Percentiles rank a stretch among this genome's conserved stretches.
phyloP scores from a whole-genome alignment of 2,797 vertebrate genomes.

The Varecia variegata region DNA sequence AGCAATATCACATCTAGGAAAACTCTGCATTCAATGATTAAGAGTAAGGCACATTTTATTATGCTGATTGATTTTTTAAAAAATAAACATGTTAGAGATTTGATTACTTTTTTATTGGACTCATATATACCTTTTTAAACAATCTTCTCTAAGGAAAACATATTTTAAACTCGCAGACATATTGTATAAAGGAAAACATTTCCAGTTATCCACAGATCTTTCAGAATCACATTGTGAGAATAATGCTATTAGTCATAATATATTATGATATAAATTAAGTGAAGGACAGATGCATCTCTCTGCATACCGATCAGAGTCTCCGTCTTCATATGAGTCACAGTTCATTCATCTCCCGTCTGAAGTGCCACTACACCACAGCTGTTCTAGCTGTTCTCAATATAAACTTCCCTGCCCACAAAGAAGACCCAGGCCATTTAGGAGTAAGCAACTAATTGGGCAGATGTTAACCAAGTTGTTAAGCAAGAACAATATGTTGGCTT shows the following conservation, averaged over 20 bases:
- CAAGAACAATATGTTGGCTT: neutral
- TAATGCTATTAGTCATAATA: conserved; percentile 37
- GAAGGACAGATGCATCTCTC: neutral
- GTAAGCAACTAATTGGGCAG: conserved; percentile 6
- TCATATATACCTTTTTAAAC: neutral
- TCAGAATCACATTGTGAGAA: neutral
- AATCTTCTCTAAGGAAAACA: conserved; percentile 43
- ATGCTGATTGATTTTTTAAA: neutral
- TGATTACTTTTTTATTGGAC: neutral
- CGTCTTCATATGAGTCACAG: neutral
- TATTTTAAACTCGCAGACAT: conserved; percentile 1
- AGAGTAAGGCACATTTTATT: neutral
- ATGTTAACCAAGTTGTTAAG: neutral
- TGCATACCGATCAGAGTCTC: neutral
- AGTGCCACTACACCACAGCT: conserved; percentile 22
- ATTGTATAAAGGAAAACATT: neutral
- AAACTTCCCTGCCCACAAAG: conserved; percentile 40
- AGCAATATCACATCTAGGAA: neutral
- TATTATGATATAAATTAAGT: neutral
- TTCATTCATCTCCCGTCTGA: conserved; percentile 19
- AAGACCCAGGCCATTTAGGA: conserved; percentile 34
- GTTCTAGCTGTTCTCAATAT: conserved; percentile 14
- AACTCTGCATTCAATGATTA: neutral
- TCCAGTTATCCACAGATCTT: neutral
- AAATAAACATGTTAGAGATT: neutral